phyloP scores from a whole-genome alignment of 1,140 invertebrate genomes.

The Cheumatopsyche charites region DNA sequence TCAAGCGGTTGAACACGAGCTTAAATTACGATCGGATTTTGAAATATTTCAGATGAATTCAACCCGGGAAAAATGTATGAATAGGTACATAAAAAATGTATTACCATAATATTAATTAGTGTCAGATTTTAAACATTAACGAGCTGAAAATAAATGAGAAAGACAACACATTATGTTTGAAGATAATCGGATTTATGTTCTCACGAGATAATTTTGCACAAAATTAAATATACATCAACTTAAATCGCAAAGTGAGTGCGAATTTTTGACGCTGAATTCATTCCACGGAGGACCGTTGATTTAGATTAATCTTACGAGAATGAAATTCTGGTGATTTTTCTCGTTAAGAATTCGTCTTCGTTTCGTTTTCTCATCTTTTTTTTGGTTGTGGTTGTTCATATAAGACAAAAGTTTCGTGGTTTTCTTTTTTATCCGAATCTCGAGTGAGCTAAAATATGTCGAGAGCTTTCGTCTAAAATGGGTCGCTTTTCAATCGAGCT shows the following conservation, averaged over 20 bases:
- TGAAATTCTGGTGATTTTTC: not conserved
- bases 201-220: conserved; percentile 1
- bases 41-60: too few relatives aligned
- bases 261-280: not conserved
- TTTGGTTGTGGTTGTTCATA: too few relatives aligned
- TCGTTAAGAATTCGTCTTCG: too few relatives aligned
- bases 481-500: conserved; percentile 13
- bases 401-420: not conserved
- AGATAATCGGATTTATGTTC: not conserved
- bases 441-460: conserved; percentile 11
- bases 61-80: too few relatives aligned
- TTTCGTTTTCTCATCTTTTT: too few relatives aligned
- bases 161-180: too few relatives aligned
- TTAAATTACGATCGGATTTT: too few relatives aligned
- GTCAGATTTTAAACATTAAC: too few relatives aligned
- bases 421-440: not conserved
- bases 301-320: not conserved
- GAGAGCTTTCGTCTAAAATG: conserved; percentile 11
- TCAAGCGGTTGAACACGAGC: too few relatives aligned
- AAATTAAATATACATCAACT: conserved; percentile 6
- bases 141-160: too few relatives aligned
- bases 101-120: too few relatives aligned
- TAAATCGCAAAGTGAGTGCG: not conserved
- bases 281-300: not conserved
- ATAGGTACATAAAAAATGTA: too few relatives aligned